These are phyloP conservation scores for Enteromius unitaeniatus DNA, from an alignment of 2,797 vertebrate genomes.

Conservation along the genomic window DNA sequence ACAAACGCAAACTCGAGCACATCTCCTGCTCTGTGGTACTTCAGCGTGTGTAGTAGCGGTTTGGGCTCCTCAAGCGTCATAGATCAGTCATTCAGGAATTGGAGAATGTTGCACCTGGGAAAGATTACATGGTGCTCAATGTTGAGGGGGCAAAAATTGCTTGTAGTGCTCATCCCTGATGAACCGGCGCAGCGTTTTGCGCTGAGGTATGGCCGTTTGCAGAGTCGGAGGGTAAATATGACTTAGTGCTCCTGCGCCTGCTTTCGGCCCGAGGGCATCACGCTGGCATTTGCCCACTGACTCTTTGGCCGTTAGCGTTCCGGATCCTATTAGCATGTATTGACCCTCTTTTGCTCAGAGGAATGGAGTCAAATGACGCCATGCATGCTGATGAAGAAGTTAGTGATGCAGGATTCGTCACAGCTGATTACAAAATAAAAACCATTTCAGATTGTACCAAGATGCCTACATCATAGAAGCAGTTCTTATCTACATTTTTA, in stretches of 20 bases:
- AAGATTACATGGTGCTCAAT: constrained; percentile 13
- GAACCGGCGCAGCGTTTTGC: neutral
- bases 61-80: neutral
- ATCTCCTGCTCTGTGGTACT: constrained; percentile 3
- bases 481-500: neutral
- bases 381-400: constrained; percentile 35
- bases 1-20: constrained; percentile 7
- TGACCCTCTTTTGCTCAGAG: constrained; percentile 38
- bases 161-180: constrained; percentile 4
- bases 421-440: neutral
- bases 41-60: neutral
- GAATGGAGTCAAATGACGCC: constrained; percentile 13
- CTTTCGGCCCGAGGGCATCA: constrained; percentile 29
- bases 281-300: constrained; percentile 49
- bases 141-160: constrained; percentile 6
- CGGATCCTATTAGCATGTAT: constrained; percentile 54
- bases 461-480: neutral
- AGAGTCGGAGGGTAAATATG: constrained; percentile 45
- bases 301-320: constrained; percentile 35
- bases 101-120: constrained; percentile 17
- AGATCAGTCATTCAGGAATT: constrained; percentile 22
- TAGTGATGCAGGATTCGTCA: neutral
- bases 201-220: constrained; percentile 34
- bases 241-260: neutral
- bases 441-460: neutral